Conservation (phyloP, 2,888 invertebrate genomes). For the Alsophila aescularia region DNA sequence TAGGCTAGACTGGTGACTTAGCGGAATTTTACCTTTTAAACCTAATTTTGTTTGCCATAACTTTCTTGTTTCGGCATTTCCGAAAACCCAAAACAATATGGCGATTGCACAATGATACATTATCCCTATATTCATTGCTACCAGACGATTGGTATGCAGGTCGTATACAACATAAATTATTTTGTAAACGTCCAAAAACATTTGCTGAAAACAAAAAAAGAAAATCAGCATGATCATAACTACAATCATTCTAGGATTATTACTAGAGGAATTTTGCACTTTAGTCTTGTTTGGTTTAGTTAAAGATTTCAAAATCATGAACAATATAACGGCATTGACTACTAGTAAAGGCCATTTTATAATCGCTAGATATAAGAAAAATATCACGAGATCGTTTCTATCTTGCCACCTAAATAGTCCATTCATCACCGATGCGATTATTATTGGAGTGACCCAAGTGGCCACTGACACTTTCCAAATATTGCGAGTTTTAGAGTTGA, state of each 20-base stretch:
- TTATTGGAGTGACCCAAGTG: constrained; percentile 59
- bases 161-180: constrained; percentile 46
- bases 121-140: constrained; percentile 49
- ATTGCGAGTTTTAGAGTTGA: constrained; percentile 43
- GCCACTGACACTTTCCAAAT: constrained; percentile 55
- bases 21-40: constrained; percentile 3
- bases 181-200: constrained; percentile 59
- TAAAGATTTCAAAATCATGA: constrained; percentile 57
- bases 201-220: constrained; percentile 68
- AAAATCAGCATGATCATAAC: constrained; percentile 67
- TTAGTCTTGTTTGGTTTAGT: constrained; percentile 51
- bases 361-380: constrained; percentile 51
- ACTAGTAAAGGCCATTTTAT: constrained; percentile 70
- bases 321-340: constrained; percentile 58
- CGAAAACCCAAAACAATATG: constrained; percentile 72
- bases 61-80: constrained; percentile 64
- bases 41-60: constrained; percentile 53
- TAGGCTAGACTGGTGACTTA: constrained; percentile 12
- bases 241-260: constrained; percentile 49
- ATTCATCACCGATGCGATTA: constrained; percentile 42
- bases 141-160: constrained; percentile 30
- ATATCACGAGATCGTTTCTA: constrained; percentile 32
- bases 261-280: constrained; percentile 42
- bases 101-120: constrained; percentile 69
- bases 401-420: constrained; percentile 31